Evolutionary conservation across 1,140 invertebrate genomes (phyloP), one percentile per base, ranked within the genome.

Genomic region (Hyles euphorbiae): DNA sequence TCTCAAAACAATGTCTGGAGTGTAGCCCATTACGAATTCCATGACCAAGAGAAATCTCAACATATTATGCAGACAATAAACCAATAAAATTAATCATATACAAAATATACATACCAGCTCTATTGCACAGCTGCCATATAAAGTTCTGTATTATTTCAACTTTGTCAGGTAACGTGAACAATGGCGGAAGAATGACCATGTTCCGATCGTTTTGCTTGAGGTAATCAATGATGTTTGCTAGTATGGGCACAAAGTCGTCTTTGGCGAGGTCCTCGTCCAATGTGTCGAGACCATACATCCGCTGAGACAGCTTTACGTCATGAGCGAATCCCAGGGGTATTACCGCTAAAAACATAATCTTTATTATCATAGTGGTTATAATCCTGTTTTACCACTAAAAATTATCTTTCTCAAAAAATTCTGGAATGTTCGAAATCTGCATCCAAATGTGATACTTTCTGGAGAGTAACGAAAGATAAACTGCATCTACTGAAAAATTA

Each of bases 291-390:
- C 92, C 92, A 0, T 86, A 84, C 3, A 87, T 72, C 33, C 87
- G 59, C n/a, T 88, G 85, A 5, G 81, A 79, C 5, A 83, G 67
- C 51, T 88, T 80, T 0, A 91, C 90, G 44, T 90, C 85, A 22
- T 75, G 77, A 0, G 79, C 81, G 61, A 90, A 93, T 0, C 92
- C 92, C 0, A 90, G 43, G 33, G 88, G 89, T 51, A 91, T 87
- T 8, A 40, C 8, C 4, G 8, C 36, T 40, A 40, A 40, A 40
- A 8, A 8, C 4, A 48, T 48, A 10, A 11, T 8, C 5, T 5
- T 48, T 48, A 7, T 11, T 48, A 48, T 22, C n/a, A 22, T 10
- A 8, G 22, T 22, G 22, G 22, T 22, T 1, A 22, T 22, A 22
- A 22, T 22, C 22, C 22, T 22, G 22, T 22, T 1, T 22, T 22